Percentiles rank a stretch among this genome's conserved stretches.
These are phyloP conservation scores for Campylorhamphus procurvoides DNA, from an alignment of 2,113 vertebrate genomes.

Conservation along the genomic window DNA sequence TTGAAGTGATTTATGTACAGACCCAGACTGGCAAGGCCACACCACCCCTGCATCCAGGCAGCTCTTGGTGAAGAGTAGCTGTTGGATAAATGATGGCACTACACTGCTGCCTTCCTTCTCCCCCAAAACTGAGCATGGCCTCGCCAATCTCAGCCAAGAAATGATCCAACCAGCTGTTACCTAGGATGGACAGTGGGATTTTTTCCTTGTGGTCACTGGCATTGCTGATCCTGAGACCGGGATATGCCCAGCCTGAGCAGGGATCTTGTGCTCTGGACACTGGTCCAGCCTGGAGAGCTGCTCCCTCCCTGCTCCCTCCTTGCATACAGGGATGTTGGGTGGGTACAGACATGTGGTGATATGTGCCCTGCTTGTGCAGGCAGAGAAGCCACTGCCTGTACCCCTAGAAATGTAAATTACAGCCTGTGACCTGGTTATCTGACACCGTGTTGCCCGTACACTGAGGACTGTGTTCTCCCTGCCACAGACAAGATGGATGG, in stretches of 20 bases:
- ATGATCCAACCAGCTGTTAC: neutral
- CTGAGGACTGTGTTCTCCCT: neutral
- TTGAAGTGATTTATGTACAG: neutral
- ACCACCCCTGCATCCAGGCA: neutral
- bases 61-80: neutral
- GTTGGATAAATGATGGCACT: neutral
- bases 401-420: neutral
- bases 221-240: neutral
- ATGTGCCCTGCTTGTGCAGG: rapidly evolving
- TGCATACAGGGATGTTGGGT: rapidly evolving
- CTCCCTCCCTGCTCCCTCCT: neutral
- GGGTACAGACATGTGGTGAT: rapidly evolving
- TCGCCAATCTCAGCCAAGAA: neutral
- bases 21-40: neutral
- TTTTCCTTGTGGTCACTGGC: neutral
- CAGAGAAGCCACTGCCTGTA: neutral
- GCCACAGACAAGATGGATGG: neutral
- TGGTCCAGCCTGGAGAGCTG: neutral
- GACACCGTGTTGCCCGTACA: neutral
- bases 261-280: rapidly evolving
- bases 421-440: neutral
- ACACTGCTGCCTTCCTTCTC: neutral
- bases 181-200: neutral
- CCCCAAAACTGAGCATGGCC: neutral
- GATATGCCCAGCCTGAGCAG: neutral